Evolutionary conservation across 2,113 vertebrate species (phyloP).

Genomic region (Symphodus melops): DNA sequence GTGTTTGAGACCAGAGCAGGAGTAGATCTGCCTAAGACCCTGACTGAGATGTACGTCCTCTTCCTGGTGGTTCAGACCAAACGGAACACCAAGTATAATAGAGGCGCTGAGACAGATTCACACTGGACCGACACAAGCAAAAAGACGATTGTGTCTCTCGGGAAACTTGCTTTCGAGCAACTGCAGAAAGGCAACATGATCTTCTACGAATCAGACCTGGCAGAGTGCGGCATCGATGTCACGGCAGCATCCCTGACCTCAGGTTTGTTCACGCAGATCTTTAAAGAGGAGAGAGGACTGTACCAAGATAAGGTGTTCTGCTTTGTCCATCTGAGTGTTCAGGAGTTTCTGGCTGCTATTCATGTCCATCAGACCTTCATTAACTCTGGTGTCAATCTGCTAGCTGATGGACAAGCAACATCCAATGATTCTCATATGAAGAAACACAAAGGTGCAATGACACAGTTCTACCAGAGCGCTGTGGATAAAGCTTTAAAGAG

Average conservation of each 20-base stretch:
- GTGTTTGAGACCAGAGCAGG: constrained; percentile 2
- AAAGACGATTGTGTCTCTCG: constrained; percentile 29
- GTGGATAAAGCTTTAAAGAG: constrained; percentile 48
- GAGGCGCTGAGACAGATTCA: constrained; percentile 12
- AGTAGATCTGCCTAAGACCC: constrained; percentile 34
- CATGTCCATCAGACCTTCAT: constrained; percentile 49
- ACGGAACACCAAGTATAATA: constrained; percentile 24
- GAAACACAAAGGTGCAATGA: neutral
- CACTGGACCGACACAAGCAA: constrained; percentile 34
- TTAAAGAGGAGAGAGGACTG: constrained; percentile 22
- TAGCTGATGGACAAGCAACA: neutral
- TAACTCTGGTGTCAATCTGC: constrained; percentile 33
- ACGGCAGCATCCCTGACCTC: neutral
- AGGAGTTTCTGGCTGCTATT: constrained; percentile 66
- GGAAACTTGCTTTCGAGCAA: constrained; percentile 47
- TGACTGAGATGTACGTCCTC: constrained; percentile 50
- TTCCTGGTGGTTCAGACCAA: constrained; percentile 45
- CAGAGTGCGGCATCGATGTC: constrained; percentile 1
- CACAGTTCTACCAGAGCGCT: constrained; percentile 27
- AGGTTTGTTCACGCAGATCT: constrained; percentile 24
- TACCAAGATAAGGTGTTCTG: constrained; percentile 10
- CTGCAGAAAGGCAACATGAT: constrained; percentile 46
- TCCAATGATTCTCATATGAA: neutral
- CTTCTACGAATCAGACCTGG: constrained; percentile 48
- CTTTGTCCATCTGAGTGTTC: constrained; percentile 55